phyloP scores from a whole-genome alignment of 2,113 vertebrate genomes.

The Xenus cinereus region DNA sequence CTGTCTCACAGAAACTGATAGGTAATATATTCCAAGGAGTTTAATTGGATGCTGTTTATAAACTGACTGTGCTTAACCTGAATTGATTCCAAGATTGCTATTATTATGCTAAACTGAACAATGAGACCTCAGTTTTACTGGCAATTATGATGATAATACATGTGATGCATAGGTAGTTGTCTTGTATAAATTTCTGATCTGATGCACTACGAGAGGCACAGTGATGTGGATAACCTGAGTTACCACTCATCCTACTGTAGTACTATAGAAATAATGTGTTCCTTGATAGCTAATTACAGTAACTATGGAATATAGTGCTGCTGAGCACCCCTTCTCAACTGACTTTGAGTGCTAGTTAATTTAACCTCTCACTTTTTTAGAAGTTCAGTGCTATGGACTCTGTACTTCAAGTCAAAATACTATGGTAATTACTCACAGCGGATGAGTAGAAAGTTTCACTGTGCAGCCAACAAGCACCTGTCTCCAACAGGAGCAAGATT shows the following conservation, averaged over 20 bases:
- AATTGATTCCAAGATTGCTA: neutral
- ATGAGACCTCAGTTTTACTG: neutral
- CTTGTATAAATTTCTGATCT: neutral
- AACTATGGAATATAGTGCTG: neutral
- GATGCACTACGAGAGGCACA: neutral
- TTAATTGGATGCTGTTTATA: neutral
- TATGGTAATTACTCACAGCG: neutral
- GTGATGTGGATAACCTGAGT: neutral
- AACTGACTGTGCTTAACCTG: neutral
- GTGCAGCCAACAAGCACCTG: neutral
- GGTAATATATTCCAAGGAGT: neutral
- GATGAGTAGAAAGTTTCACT: neutral
- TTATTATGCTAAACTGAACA: neutral
- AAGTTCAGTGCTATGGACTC: neutral
- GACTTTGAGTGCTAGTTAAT: neutral
- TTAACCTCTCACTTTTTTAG: neutral
- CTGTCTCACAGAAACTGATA: neutral
- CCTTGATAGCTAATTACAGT: neutral
- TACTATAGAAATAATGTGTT: neutral
- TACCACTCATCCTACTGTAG: neutral
- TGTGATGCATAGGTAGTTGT: neutral
- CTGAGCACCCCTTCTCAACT: neutral
- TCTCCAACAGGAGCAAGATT: neutral
- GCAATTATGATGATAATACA: slow-evolving; percentile 27
- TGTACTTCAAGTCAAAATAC: neutral